Base-by-base conservation (phyloP, 2,797 vertebrate genomes). In the Crossoptilon crossoptilon region DNA sequence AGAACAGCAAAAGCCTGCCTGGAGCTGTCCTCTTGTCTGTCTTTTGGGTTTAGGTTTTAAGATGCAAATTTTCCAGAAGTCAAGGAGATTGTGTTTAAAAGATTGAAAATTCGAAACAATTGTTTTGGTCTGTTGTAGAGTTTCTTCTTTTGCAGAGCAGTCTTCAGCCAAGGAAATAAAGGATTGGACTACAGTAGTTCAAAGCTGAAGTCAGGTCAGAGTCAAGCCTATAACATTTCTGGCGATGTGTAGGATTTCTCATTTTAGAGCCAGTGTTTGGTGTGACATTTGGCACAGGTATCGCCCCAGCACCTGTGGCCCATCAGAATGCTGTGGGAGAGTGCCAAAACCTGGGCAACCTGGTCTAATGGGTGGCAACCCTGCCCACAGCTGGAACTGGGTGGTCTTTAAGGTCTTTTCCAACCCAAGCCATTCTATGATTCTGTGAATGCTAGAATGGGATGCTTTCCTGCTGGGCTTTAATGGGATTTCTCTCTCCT, bases 401-500 rank as follows among this genome's bases (percentile, higher is more conserved):
- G 7, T 56, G 31, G 19, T 56, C 18, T 56, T 56, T 56, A n/a
- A n/a, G 31, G 21, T 58, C 19, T n/a, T n/a, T 58, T 58, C 19
- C 19, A 22, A 58, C 56, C 56, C 56, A 58, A 58, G 56, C 56
- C 56, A 33, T 58, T 58, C 56, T 58, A 2, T 33, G 56, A 22
- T 58, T 58, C n/a, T 33, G 5, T 14, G 56, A 59, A n/a, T 3
- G 3, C 23, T 73, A 64, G 59, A n/a, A 37, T 0, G 4, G 68
- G 43, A 48, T 6, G 1, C 0, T 3, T 92, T 92, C 46, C 60
- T 87, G 13, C 18, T 3, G 9, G 63, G 26, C 66, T 91, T 94
- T 94, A 90, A 95, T 43, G 15, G 37, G 44, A 86, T 4, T 43
- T 93, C 72, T 94, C 26, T 97, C 85, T 96, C 67, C 93, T 97